Evolutionary conservation across 1,140 invertebrate species (phyloP), one percentile per base, ranked within the genome.

Genomic region (Whitmania pigra): DNA sequence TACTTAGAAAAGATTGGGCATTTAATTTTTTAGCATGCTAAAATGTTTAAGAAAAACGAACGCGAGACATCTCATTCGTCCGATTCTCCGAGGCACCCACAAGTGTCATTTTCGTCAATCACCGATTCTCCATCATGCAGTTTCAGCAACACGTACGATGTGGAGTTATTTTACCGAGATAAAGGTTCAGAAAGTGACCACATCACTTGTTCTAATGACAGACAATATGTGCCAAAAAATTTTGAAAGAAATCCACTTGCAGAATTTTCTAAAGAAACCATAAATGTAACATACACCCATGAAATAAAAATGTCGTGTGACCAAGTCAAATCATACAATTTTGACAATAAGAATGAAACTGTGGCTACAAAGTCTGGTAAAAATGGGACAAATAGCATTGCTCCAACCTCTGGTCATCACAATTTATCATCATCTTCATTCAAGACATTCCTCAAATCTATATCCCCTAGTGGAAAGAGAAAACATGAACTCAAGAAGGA

Each of bases 381-480:
- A 49, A 49, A 49, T 49, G 43, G 43, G 9, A 49, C 43, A 49
- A 49, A 49, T 17, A 49, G 43, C 43, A 49, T 49, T 49, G 43
- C 43, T 17, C 57, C 57, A 25, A 2, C 11, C 11, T 63, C 22
- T 63, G 57, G 9, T 63, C 57, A 63, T 63, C 57, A 63, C 57
- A 63, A 25, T 13, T 63, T 63, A 31, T 63, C 57, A 13, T 63
- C 57, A 25, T 22, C 29, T 31, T 63, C 57, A 63, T 63, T 63
- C 57, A 63, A n/a, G 57, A 63, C 22, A 63, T 63, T 63, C 29
- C 57, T 63, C 22, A 63, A 31, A 31, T 63, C 57, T 31, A 63
- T 63, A 63, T 63, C 57, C 11, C 57, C 57, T 3, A 63, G 57
- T n/a, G 57, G 57, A 25, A 63, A 25, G 57, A 63, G 57, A 20